A percentile compares a stretch with the other conserved stretches of the same genome.
Evolutionary conservation across 2,888 invertebrate genomes (phyloP).

Genomic region (Pyrochroa serraticornis): DNA sequence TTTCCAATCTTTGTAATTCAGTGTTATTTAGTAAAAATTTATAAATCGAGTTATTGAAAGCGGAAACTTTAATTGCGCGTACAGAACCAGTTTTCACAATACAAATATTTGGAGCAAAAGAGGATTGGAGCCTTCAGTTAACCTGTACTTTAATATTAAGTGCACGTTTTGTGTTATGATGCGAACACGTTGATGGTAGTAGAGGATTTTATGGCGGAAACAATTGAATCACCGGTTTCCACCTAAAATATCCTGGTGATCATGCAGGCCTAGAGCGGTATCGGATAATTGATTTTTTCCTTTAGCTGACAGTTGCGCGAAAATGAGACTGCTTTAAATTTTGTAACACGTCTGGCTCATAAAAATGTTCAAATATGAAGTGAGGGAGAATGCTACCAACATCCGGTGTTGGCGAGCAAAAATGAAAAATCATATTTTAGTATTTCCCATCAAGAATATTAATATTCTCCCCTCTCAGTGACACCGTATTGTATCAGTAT

Average conservation of each 20-base stretch:
- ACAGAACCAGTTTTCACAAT: no score
- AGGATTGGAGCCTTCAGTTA: no score
- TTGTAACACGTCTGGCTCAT: conserved; percentile 23
- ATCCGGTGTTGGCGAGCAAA: conserved; percentile 27
- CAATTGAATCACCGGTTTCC: no score
- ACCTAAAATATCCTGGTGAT: not conserved
- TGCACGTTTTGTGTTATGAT: no score
- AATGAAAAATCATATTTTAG: conserved; percentile 30
- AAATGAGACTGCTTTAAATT: conserved; percentile 21
- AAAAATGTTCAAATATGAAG: conserved; percentile 19
- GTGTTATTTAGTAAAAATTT: no score
- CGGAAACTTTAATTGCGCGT: no score
- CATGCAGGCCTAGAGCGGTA: not conserved
- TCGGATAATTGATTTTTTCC: conserved; percentile 7
- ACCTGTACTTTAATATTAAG: no score
- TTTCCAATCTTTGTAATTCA: no score
- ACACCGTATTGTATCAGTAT: conserved; percentile 26
- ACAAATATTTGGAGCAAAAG: no score
- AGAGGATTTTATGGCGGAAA: no score
- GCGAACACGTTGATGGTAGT: no score
- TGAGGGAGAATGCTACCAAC: conserved; percentile 22
- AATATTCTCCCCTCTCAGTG: conserved; percentile 16
- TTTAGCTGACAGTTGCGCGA: not conserved
- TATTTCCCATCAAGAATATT: conserved; percentile 16
- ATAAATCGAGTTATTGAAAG: no score